These are phyloP conservation scores for Diplazon laetatorius DNA, from an alignment of 2,888 invertebrate species.

Conservation along the genomic window DNA sequence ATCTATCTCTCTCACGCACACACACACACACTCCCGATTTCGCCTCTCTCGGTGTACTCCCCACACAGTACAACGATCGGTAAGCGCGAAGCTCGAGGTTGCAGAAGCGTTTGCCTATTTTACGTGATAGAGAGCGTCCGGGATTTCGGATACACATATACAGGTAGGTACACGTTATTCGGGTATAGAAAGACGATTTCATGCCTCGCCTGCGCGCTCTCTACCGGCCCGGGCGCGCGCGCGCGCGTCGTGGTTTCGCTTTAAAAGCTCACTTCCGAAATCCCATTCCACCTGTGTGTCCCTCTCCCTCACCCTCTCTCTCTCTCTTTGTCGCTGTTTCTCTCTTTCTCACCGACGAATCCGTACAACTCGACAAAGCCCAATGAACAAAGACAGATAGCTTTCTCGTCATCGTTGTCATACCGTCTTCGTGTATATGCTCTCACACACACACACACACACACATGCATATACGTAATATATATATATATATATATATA, in stretches of 20 bases:
- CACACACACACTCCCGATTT: no score
- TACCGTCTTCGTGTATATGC: constrained; percentile 8
- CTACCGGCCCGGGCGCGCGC: background rate
- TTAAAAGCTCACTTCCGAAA: constrained; percentile 43
- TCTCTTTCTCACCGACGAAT: background rate
- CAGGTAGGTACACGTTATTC: constrained; percentile 35
- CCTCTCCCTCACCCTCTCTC: background rate
- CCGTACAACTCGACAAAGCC: constrained; percentile 17
- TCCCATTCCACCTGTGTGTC: background rate
- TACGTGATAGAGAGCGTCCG: constrained; percentile 40
- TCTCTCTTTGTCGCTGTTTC: background rate
- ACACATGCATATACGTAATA: background rate
- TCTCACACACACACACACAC: no score
- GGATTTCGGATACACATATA: constrained; percentile 37
- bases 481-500: background rate
- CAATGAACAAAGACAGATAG: constrained; percentile 49
- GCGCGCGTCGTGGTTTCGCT: constrained; percentile 38
- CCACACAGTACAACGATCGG: background rate
- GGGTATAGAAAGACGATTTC: constrained; percentile 55
- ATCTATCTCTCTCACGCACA: no score
- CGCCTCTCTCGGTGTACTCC: background rate
- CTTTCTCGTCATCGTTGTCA: constrained; percentile 46
- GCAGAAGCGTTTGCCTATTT: constrained; percentile 45
- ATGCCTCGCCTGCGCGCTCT: constrained; percentile 41
- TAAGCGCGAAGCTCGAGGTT: background rate